Evolutionary conservation across 2,888 invertebrate genomes (phyloP), one percentile per base, ranked within the genome.

Genomic region (Epirrita christyi): DNA sequence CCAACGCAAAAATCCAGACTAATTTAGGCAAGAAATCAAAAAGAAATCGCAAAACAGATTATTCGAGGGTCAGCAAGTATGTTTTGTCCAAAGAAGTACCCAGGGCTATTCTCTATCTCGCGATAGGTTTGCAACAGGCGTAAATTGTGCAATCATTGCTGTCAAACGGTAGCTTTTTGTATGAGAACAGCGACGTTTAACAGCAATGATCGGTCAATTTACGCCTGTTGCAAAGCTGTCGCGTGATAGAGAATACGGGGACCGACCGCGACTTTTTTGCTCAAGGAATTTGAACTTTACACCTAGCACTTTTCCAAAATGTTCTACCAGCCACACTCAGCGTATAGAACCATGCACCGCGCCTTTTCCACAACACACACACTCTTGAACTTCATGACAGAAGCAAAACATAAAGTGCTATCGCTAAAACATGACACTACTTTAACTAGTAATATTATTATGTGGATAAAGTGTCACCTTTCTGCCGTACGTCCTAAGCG

Each of bases 401-500:
- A 71, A 68, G 65, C 70, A 61, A 64, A 68, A 66, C 54, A 68
- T 51, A 67, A 68, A 66, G 68, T 63, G 64, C 68, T 67, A 70
- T 62, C 57, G 62, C 63, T 64, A 68, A 66, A 64, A 66, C 67
- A 71, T 66, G 68, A 68, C 72, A 73, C 76, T 76, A 76, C 73
- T 47, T 44, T 63, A 55, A 64, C 64, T 66, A 67, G 66, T 64
- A 50, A 55, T 68, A 67, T 32, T 32, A 32, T 73, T 47, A 53
- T 53, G 53, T 72, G 75, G 75, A 70, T 71, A 76, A 78, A 78
- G 67, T 71, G 64, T 85, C 86, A 86, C 91, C 91, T 92, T 91
- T 76, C 88, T 87, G 80, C 86, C 83, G 84, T 90, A 88, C 62
- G 85, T 92, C 91, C 91, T 88, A 87, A 89, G 81, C 72, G 89